A percentile compares a stretch with the other conserved stretches of the same genome.
Conservation (phyloP, 2,113 vertebrate genomes). For the Damaliscus lunatus region DNA sequence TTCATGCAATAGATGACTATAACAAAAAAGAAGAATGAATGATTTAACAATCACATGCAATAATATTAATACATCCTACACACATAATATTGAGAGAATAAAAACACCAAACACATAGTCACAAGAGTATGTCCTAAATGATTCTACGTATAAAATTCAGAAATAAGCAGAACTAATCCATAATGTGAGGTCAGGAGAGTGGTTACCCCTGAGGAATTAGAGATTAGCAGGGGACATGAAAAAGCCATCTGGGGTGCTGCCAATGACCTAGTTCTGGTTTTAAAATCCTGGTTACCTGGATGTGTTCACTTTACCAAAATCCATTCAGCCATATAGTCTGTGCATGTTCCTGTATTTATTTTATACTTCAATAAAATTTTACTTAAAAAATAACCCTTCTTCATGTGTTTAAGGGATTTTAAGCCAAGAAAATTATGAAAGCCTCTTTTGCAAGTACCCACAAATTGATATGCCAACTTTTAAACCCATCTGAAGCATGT, state of each 20-base stretch:
- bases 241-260: background rate
- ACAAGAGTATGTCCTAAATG: background rate
- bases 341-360: background rate
- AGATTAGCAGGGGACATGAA: background rate
- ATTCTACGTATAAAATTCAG: background rate
- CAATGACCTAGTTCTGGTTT: background rate
- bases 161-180: background rate
- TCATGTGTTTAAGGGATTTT: conserved; percentile 24
- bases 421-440: conserved; percentile 53
- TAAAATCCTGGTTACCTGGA: background rate
- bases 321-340: background rate
- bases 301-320: conserved; percentile 21
- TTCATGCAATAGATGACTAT: background rate
- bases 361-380: conserved; percentile 39
- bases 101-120: background rate
- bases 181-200: background rate
- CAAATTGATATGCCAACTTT: conserved; percentile 48
- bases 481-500: conserved; percentile 7
- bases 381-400: background rate
- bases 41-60: background rate
- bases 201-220: background rate
- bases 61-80: background rate
- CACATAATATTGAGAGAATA: background rate
- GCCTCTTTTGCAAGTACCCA: conserved; percentile 32
- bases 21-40: background rate